Evolutionary conservation across 2,113 vertebrate species (phyloP), one percentile per base, ranked within the genome.

Genomic region (Pelecanus crispus): DNA sequence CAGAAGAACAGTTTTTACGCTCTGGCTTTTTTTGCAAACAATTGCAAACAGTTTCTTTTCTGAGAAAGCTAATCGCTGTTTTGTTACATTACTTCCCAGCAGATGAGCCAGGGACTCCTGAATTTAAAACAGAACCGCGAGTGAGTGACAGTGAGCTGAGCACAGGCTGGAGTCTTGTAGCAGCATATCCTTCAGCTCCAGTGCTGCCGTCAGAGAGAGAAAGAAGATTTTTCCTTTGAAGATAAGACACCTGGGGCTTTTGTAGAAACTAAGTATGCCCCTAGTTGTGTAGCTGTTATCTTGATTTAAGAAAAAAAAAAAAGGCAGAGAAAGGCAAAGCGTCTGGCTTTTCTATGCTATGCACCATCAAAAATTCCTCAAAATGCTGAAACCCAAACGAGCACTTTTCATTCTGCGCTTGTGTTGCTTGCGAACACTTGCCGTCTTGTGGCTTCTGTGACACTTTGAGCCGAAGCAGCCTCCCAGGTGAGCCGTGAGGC

Each of bases 231-330:
- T 92, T 70, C n/a, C 72, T 95, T 96, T 90, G 88, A 95, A 92
- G 72, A 83, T 93, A 74, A 96, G 74, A 71, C 87, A 94, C 70
- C 72, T 82, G 89, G 65, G 68, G 61, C 63, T 94, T 95, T 68
- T 82, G 49, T 85, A 73, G 71, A 78, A 91, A 73, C n/a, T 18
- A 34, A 44, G 22, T 80, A 49, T 29, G 81, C 47, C 29, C 40
- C 1, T 2, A 40, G 72, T 86, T 59, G 52, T 55, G 78, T 75
- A 82, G 66, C 85, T 90, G 52, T 59, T 93, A 70, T 24, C 21
- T 17, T 11, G 1, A 31, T 63, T 40, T 10, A 26, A 56, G 68
- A 56, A 68, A 34, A 56, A 56, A 56, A 19, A 24, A 49, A 58
- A 55, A 68, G 19, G 13, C 67, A 80, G 70, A 53, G 55, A 53